Evolutionary conservation across 2,888 invertebrate species (phyloP).

Genomic region (Torymus tubicola): DNA sequence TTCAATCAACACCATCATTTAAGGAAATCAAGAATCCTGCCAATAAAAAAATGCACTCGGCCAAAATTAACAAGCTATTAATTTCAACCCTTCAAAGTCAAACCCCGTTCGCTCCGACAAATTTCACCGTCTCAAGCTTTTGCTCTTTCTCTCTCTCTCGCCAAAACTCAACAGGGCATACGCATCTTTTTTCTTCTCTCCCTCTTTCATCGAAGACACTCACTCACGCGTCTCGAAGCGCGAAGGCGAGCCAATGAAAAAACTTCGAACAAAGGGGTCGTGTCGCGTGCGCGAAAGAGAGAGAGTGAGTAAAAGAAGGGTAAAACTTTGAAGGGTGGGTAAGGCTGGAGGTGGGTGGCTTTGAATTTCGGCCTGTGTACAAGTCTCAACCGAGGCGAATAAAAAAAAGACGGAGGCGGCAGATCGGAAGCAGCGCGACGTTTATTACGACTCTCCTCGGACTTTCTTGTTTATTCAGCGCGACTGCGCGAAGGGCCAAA

Average conservation of each 20-base stretch:
- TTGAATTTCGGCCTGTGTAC: constrained; percentile 49
- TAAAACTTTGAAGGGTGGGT: not conserved
- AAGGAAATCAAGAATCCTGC: too few species aligned
- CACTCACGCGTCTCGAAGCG: constrained; percentile 25
- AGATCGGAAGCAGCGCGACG: constrained; percentile 71
- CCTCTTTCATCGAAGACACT: constrained; percentile 47
- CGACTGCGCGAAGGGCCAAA: too few species aligned
- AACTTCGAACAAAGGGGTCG: constrained; percentile 49
- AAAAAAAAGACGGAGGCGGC: constrained; percentile 58
- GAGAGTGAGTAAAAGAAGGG: constrained; percentile 26
- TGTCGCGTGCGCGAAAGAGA: constrained; percentile 41
- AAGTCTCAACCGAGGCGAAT: constrained; percentile 7
- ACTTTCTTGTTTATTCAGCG: constrained; percentile 76
- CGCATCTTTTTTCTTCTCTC: too few species aligned
- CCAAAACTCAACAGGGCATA: constrained; percentile 29
- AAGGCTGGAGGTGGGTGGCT: constrained; percentile 34
- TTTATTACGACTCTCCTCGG: constrained; percentile 76
- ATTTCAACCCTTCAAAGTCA: constrained; percentile 1
- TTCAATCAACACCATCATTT: too few species aligned
- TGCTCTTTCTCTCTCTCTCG: too few species aligned
- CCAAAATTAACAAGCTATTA: not conserved
- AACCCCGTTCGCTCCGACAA: not conserved
- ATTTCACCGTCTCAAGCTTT: too few species aligned
- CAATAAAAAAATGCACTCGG: not conserved
- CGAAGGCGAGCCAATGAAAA: constrained; percentile 53